Base-by-base conservation (phyloP, 2,113 vertebrate genomes). In the Pluvianellus socialis region DNA sequence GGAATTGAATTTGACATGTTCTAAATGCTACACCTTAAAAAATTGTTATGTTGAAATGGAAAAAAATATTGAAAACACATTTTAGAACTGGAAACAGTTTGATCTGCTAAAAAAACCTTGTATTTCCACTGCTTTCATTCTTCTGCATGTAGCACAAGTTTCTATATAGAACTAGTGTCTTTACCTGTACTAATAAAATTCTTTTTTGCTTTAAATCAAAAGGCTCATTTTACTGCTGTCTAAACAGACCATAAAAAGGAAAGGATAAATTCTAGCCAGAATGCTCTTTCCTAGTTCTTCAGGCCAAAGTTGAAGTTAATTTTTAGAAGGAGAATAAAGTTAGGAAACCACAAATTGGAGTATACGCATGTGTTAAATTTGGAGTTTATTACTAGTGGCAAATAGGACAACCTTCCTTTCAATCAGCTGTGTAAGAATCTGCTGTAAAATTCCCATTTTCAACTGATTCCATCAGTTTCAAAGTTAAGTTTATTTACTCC, bases 281-380 rank as follows among this genome's bases (percentile, higher is more conserved):
- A 89, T 45, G 30, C 5, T 84, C 44, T 52, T 67, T 61, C 71
- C 33, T 55, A 94, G 74, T 73, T 96, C 68, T 80, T 73, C 73
- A 38, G 84, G 75, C 61, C 72, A 94, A 97, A 96, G 67, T 28
- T 84, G 72, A 97, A 93, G 50, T 66, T 97, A 94, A 89, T 96
- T 95, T 96, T 96, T 49, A 79, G 50, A 88, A 88, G 49, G 42
- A 95, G 79, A 97, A 95, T 73, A 80, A 32, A 96, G 95, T 85
- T 45, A 92, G 59, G 67, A 96, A 96, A 90, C 65, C 66, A 87
- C 72, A 86, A 94, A 76, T 66, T 89, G 55, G 38, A 88, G 14
- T 21, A 75, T 52, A 71, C 2, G 1, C 44, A 45, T 62, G 90
- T 88, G 82, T 95, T 97, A 98, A 97, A 88, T 84, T 89, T 28